Evolutionary conservation across 2,797 vertebrate species (phyloP), one percentile per base, ranked within the genome.

Genomic region (Poecile montanus): DNA sequence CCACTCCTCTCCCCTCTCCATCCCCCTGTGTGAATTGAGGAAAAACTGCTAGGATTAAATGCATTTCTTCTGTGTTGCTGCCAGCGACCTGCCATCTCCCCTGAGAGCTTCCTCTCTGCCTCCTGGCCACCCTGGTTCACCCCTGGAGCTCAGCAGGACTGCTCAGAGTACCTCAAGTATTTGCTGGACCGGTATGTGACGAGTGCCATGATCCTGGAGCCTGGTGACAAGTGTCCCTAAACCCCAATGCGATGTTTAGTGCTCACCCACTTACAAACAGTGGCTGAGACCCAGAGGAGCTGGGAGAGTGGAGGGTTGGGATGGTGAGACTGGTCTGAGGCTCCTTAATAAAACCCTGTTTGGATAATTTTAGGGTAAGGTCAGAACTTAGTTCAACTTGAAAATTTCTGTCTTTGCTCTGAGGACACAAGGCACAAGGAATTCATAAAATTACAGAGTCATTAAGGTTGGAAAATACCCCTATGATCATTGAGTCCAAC

Each of bases 111-210:
- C 92, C 95, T 98, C 16, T 97, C 97, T 58, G 98, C 98, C 6
- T 98, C 98, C 40, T 98, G 98, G 97, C 98, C 98, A 1, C 98
- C 98, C 42, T 98, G 98, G 98, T 98, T 98, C 95, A 98, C 97
- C 23, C 98, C 97, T 0, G 98, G 98, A 6, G 97, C 98, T 71
- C 98, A 98, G 93, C 98, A 98, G 90, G 98, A 98, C 96, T 98
- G 98, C 94, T 98, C 98, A 0, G 98, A 98, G 87, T 98, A 98
- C 76, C 97, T 98, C 85, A 98, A 98, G 87, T 98, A 98, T 78
- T 92, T 98, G 71, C 96, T 98, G 71, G 98, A 98, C 96, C 94
- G 98, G 98, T 98, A 96, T 3, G 97, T 94, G 80, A 66, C 0
- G 26, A 62, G 27, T 1, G 0, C 21, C 0, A 0, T 34, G 45